Evolutionary conservation across 2,113 vertebrate species (phyloP).

Genomic region (Amblyopsis rosae): DNA sequence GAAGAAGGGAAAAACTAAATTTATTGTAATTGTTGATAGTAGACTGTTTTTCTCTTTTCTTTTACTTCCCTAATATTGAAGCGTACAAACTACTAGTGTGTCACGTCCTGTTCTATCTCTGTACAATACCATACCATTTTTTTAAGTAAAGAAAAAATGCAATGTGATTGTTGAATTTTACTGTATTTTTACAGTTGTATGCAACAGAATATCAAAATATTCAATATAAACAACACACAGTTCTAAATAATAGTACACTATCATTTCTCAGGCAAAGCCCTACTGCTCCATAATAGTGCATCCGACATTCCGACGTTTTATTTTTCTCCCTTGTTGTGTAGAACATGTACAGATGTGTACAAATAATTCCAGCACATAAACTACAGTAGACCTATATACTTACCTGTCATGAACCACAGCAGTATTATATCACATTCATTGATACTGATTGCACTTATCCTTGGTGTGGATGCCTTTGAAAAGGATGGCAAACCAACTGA

Average conservation of each 20-base stretch:
- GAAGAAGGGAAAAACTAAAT: slow-evolving; percentile 68
- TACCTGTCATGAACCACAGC: slow-evolving; percentile 35
- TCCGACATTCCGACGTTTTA: slow-evolving; percentile 34
- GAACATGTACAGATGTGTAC: slow-evolving; percentile 24
- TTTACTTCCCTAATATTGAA: slow-evolving; percentile 75
- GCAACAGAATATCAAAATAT: slow-evolving; percentile 71
- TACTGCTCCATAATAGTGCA: slow-evolving; percentile 59
- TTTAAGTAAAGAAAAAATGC: slow-evolving; percentile 74
- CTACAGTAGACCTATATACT: too few species aligned
- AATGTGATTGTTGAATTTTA: slow-evolving; percentile 79
- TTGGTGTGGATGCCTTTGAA: too few species aligned
- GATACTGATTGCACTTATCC: neutral
- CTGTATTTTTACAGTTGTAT: slow-evolving; percentile 85
- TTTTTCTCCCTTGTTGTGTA: slow-evolving; percentile 47
- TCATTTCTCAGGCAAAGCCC: slow-evolving; percentile 73
- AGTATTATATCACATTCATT: slow-evolving; percentile 49
- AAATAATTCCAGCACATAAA: slow-evolving; percentile 35
- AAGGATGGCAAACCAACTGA: too few species aligned
- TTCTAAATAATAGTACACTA: slow-evolving; percentile 53
- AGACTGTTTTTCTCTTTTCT: slow-evolving; percentile 68
- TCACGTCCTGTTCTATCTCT: slow-evolving; percentile 78
- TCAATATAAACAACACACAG: slow-evolving; percentile 44
- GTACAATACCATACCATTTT: slow-evolving; percentile 76
- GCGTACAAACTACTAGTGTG: slow-evolving; percentile 78
- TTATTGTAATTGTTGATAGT: slow-evolving; percentile 75